Conservation (phyloP, 2,888 invertebrate species). For the Halictus quadricinctus region DNA sequence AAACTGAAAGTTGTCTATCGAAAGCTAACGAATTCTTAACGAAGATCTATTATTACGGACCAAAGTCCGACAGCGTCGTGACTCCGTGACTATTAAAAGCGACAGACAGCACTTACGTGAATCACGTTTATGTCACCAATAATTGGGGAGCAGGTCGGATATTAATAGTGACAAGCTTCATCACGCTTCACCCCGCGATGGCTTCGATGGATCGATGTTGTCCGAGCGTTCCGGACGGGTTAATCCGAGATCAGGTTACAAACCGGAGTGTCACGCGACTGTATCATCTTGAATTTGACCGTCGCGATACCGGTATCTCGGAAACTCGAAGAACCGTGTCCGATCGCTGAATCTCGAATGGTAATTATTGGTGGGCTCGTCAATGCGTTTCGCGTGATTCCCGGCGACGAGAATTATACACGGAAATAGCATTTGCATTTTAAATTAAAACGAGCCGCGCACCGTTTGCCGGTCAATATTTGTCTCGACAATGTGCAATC, state of each 20-base stretch:
- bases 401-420: no score
- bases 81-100: slow-evolving; percentile 36
- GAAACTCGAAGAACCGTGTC: background rate
- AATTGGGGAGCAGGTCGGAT: slow-evolving; percentile 34
- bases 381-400: no score
- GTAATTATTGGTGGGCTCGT: background rate
- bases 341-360: background rate
- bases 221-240: slow-evolving; percentile 33
- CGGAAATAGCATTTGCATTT: background rate
- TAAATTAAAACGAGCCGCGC: background rate
- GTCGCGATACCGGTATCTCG: background rate
- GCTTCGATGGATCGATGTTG: slow-evolving; percentile 53
- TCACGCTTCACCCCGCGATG: slow-evolving; percentile 35
- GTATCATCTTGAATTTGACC: slow-evolving; percentile 5
- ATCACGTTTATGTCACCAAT: slow-evolving; percentile 48
- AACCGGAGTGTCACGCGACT: background rate
- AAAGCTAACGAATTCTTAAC: background rate
- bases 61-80: background rate
- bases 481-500: background rate
- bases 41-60: background rate
- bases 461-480: background rate
- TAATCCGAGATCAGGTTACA: slow-evolving; percentile 37
- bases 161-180: slow-evolving; percentile 50
- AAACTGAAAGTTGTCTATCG: background rate
- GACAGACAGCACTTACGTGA: slow-evolving; percentile 42